phyloP scores from a whole-genome alignment of 2,797 vertebrate species.

The Taenioides sp. region DNA sequence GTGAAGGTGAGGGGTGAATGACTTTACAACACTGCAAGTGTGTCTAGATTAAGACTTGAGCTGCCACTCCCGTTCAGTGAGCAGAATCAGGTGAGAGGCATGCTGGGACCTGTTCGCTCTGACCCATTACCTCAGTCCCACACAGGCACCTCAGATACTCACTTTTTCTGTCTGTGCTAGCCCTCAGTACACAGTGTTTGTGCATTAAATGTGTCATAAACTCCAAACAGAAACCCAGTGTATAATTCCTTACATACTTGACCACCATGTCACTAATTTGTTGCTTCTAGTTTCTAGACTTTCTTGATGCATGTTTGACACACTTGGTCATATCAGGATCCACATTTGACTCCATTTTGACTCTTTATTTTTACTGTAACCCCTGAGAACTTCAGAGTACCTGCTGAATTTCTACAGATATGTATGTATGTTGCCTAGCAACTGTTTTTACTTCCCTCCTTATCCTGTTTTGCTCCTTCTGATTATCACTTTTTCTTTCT shows the following conservation, averaged over 20 bases:
- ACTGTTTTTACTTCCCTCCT: slow-evolving; percentile 72
- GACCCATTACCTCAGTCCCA: slow-evolving; percentile 20
- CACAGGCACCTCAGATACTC: not conserved
- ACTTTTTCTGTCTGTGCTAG: not conserved
- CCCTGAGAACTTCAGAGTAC: slow-evolving; percentile 72
- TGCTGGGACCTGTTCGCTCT: slow-evolving; percentile 65
- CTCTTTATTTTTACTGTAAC: slow-evolving; percentile 66
- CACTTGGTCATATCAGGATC: slow-evolving; percentile 34
- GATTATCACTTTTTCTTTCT: slow-evolving; percentile 53
- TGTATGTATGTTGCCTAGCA: slow-evolving; percentile 82
- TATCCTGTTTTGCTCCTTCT: slow-evolving; percentile 49
- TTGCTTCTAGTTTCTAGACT: slow-evolving; percentile 27
- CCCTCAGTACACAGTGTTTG: not conserved
- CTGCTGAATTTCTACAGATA: slow-evolving; percentile 78
- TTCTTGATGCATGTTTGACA: slow-evolving; percentile 28
- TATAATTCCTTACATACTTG: not conserved
- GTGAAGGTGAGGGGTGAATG: slow-evolving; percentile 21
- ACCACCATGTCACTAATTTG: slow-evolving; percentile 13
- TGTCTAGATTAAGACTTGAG: slow-evolving; percentile 20
- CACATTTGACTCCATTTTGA: not conserved
- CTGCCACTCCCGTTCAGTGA: slow-evolving; percentile 54
- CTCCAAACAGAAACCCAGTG: no score
- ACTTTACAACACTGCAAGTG: not conserved
- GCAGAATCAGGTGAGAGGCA: slow-evolving; percentile 50
- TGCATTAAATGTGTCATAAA: not conserved